Conservation (phyloP, 2,797 vertebrate species). For the Ambastaia sidthimunki region DNA sequence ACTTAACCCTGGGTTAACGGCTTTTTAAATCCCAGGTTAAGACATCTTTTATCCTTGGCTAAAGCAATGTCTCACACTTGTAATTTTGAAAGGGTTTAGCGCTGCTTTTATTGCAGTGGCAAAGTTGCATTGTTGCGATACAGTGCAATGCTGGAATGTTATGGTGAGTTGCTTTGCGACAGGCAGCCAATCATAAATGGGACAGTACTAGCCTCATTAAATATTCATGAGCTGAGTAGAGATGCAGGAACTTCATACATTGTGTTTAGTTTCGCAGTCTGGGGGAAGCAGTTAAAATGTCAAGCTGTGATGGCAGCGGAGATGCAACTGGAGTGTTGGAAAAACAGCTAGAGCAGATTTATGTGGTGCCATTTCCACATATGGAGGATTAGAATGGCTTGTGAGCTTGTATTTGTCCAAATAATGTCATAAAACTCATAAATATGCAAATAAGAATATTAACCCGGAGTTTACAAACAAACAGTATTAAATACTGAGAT, state of each 20-base stretch:
- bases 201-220: neutral
- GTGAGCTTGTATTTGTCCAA: neutral
- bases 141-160: neutral
- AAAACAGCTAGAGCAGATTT: neutral
- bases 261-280: neutral
- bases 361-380: neutral
- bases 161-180: neutral
- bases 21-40: neutral
- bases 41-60: neutral
- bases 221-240: neutral
- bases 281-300: neutral
- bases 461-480: neutral
- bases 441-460: slow-evolving; percentile 2
- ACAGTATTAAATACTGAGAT: neutral
- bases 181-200: neutral
- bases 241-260: neutral
- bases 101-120: neutral
- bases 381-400: neutral
- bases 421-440: neutral
- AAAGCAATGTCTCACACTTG: neutral
- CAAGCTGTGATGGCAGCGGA: neutral
- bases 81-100: neutral
- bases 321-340: neutral
- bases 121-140: neutral
- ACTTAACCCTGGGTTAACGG: neutral